These are phyloP conservation scores for Serrognathus titanus DNA, from an alignment of 2,888 invertebrate species.

Conservation along the genomic window DNA sequence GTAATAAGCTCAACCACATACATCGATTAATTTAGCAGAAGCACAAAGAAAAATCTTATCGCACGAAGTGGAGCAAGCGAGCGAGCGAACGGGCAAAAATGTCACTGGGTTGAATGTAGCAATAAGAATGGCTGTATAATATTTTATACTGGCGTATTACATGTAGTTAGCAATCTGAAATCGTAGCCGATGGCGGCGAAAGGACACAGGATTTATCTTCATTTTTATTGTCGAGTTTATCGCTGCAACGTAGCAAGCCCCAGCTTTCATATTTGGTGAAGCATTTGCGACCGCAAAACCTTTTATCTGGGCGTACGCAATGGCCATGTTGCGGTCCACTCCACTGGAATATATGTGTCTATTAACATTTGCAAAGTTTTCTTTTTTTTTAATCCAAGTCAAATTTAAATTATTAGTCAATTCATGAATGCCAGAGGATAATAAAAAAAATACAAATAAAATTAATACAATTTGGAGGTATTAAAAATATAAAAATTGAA, in stretches of 20 bases:
- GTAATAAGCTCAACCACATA: no score
- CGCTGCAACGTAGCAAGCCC: slow-evolving; percentile 37
- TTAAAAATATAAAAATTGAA: no score
- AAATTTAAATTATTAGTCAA: no score
- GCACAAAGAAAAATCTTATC: slow-evolving; percentile 7
- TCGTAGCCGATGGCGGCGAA: slow-evolving; percentile 18
- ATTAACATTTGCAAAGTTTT: no score
- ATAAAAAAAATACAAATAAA: no score
- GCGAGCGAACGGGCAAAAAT: slow-evolving; percentile 1
- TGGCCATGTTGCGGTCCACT: slow-evolving; percentile 32
- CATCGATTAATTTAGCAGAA: slow-evolving; percentile 2
- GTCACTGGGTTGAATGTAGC: no score
- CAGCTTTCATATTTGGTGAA: slow-evolving; percentile 34
- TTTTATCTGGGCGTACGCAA: slow-evolving; percentile 39
- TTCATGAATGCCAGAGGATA: no score
- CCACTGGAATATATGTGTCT: slow-evolving; percentile 20
- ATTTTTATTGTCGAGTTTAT: slow-evolving; percentile 44
- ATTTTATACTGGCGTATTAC: slow-evolving; percentile 8
- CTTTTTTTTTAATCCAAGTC: no score
- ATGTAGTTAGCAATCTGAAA: slow-evolving; percentile 17
- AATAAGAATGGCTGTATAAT: no score
- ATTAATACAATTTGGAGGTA: no score
- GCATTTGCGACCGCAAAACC: slow-evolving; percentile 41
- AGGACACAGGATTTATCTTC: slow-evolving; percentile 39
- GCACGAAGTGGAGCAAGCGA: slow-evolving; percentile 2